A percentile compares a stretch with the other conserved stretches of the same genome.
These are phyloP conservation scores for Homarus gammarus DNA, from an alignment of 2,888 invertebrate species.

Conservation along the genomic window DNA sequence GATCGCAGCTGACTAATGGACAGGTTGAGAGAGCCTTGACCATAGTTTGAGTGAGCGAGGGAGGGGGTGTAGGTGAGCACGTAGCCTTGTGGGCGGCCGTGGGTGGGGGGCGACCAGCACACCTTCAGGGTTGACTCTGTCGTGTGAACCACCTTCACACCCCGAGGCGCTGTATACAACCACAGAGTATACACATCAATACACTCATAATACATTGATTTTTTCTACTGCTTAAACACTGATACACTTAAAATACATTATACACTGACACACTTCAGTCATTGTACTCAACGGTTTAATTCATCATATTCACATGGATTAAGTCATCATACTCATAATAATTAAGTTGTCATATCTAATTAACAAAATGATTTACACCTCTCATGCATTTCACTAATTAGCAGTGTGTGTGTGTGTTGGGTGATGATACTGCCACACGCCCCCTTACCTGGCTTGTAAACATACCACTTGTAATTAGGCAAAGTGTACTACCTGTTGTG, in stretches of 20 bases:
- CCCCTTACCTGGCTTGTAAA: too few species aligned
- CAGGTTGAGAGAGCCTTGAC: constrained; percentile 48
- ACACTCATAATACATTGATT: not conserved
- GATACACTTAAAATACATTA: not conserved
- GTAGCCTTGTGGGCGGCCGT: constrained; percentile 52
- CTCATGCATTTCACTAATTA: too few species aligned
- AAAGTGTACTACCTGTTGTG: too few species aligned
- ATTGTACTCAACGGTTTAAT: too few species aligned
- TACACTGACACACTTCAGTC: not conserved
- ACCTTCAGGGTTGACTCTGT: constrained; percentile 47
- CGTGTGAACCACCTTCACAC: constrained; percentile 30
- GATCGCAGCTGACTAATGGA: constrained; percentile 41
- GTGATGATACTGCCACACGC: too few species aligned
- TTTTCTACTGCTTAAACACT: not conserved
- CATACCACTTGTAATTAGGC: too few species aligned
- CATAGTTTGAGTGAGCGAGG: not conserved
- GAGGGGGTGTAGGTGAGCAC: constrained; percentile 43
- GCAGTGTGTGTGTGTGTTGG: too few species aligned
- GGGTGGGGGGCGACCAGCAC: constrained; percentile 55
- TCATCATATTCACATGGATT: too few species aligned
- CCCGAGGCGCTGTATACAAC: constrained; percentile 26
- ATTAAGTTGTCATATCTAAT: too few species aligned
- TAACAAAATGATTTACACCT: too few species aligned
- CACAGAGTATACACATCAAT: not conserved
- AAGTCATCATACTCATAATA: too few species aligned